Evolutionary conservation across 2,113 vertebrate genomes (phyloP), one percentile per base, ranked within the genome.

Genomic region (Tachycineta bicolor): DNA sequence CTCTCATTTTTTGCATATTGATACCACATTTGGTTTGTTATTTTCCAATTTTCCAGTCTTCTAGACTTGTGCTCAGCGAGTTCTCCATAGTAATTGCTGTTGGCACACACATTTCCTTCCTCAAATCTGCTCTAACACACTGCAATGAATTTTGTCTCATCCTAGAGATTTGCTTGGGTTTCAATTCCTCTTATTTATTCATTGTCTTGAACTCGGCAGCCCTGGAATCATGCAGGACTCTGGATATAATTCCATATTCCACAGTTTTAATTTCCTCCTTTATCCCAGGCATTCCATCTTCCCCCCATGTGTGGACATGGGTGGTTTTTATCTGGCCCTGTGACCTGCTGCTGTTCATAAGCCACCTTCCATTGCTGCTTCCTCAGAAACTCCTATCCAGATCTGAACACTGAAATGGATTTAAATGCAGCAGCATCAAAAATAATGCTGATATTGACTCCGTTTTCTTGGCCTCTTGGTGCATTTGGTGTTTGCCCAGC

Each of bases 11-110:
- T 96, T 98, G 97, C 96, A 97, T 97, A 97, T 87, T 94, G 97
- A 97, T 97, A 93, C 93, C 95, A 92, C 82, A 73, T 97, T 97
- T 96, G 83, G 94, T 94, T 97, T 90, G 94, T 90, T 97, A 85
- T 96, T 97, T 97, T 97, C 95, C 96, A 97, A 97, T 97, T 97
- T 97, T 97, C 94, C 90, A 96, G 96, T 95, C 93, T 97, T 97
- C 95, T 95, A 93, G 96, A 95, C 95, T 96, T 93, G 89, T 78
- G 92, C 95, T 96, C 93, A 95, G 94, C 28, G 85, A 94, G 90
- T 97, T 97, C 94, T 96, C 91, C 94, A 94, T 91, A 89, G 93
- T 96, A 97, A 97, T 97, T 97, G 93, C 88, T 94, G 86, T 94
- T 93, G 83, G 91, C 91, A 79, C 87, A 78, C 93, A 93, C 87